phyloP scores from a whole-genome alignment of 2,888 invertebrate genomes.

The Caenorhabditis sinica region DNA sequence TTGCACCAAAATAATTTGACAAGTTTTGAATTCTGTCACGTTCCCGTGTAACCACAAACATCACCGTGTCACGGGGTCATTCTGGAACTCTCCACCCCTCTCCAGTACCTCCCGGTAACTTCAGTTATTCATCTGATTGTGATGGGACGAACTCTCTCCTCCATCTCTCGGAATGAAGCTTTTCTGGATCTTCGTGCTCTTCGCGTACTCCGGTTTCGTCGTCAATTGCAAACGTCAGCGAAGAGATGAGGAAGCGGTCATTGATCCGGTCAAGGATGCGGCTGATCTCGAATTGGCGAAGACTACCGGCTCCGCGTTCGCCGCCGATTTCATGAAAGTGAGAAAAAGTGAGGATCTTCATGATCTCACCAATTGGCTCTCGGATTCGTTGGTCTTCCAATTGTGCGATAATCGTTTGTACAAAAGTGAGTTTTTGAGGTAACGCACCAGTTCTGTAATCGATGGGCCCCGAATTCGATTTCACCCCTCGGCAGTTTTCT shows the following conservation, averaged over 20 bases:
- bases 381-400: conserved; percentile 15
- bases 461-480: too few species aligned
- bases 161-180: conserved; percentile 1
- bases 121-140: conserved; percentile 10
- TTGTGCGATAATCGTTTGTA: conserved; percentile 31
- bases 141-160: neutral
- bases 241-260: neutral
- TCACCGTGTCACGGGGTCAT: conserved; percentile 2
- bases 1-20: neutral
- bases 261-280: conserved; percentile 22
- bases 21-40: neutral
- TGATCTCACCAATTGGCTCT: conserved; percentile 36
- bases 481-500: too few species aligned
- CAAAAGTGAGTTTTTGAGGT: conserved; percentile 33
- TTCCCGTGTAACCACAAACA: conserved; percentile 11
- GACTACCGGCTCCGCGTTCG: conserved; percentile 20
- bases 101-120: neutral
- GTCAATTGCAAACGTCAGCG: neutral
- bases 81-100: neutral
- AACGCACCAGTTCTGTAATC: neutral
- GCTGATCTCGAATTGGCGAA: conserved; percentile 33
- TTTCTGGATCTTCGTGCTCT: neutral
- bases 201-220: neutral
- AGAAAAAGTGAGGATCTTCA: conserved; percentile 36
- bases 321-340: conserved; percentile 34